Evolutionary conservation across 2,113 vertebrate species (phyloP).

Genomic region (Cyanistes caeruleus): DNA sequence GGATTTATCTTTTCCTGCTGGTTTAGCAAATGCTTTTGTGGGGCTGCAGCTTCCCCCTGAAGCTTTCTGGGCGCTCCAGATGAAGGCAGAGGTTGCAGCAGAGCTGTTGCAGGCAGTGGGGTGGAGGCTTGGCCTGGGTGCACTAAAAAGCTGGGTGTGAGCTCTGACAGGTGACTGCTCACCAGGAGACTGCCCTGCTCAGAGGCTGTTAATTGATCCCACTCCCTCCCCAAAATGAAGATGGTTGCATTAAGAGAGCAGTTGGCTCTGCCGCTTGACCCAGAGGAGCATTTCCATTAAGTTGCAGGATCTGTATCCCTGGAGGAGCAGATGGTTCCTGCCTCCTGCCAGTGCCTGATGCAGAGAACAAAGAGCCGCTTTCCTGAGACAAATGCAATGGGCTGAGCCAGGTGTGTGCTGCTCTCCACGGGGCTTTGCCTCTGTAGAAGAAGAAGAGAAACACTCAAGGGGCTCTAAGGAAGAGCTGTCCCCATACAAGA

Average conservation of each 20-base stretch:
- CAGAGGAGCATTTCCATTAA: slow-evolving; percentile 39
- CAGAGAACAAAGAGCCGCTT: neutral
- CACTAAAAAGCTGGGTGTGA: neutral
- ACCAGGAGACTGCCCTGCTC: neutral
- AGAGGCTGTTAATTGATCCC: neutral
- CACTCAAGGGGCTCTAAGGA: neutral
- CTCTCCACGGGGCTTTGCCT: neutral
- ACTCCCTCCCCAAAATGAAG: neutral
- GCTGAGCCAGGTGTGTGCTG: neutral
- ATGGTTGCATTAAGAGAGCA: neutral
- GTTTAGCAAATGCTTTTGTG: neutral
- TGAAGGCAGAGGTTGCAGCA: neutral
- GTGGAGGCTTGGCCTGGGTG: neutral
- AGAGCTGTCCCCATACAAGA: neutral
- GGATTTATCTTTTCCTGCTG: neutral
- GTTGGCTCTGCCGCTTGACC: slow-evolving; percentile 31
- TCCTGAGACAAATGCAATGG: neutral
- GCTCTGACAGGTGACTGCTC: neutral
- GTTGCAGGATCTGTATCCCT: neutral
- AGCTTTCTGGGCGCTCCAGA: neutral
- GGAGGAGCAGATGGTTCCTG: neutral
- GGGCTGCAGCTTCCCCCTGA: neutral
- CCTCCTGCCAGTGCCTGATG: neutral
- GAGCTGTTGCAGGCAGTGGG: neutral
- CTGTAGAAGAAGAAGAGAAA: neutral